Evolutionary conservation across 2,888 invertebrate genomes (phyloP).

Genomic region (Pterostichus niger): DNA sequence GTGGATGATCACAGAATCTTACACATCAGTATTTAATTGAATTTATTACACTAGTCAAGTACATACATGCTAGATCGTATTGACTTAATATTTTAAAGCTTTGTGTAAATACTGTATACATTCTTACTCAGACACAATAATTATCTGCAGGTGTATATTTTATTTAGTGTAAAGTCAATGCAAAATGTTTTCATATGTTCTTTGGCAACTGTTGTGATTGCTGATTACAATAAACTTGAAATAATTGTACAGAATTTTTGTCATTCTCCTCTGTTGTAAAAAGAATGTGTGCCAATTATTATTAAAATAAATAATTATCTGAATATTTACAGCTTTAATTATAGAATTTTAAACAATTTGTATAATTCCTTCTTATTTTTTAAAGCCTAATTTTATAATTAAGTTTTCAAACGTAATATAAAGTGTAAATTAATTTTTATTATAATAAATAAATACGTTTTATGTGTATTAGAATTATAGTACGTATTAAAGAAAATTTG

Average conservation of each 20-base stretch:
- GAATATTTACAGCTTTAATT: slow-evolving; percentile 47
- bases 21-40: slow-evolving; percentile 74
- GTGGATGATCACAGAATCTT: slow-evolving; percentile 68
- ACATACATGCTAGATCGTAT: slow-evolving; percentile 69
- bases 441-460: too few relatives aligned
- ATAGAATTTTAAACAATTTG: slow-evolving; percentile 8
- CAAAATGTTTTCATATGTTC: slow-evolving; percentile 67
- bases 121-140: slow-evolving; percentile 69
- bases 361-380: slow-evolving; percentile 10
- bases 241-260: slow-evolving; percentile 75
- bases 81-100: slow-evolving; percentile 68
- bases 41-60: slow-evolving; percentile 70
- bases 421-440: too few relatives aligned
- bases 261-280: slow-evolving; percentile 75
- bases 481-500: too few relatives aligned
- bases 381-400: not conserved
- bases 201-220: slow-evolving; percentile 66
- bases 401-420: not conserved
- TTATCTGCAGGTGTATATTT: slow-evolving; percentile 68
- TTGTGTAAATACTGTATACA: slow-evolving; percentile 69
- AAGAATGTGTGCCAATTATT: slow-evolving; percentile 77
- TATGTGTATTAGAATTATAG: too few relatives aligned
- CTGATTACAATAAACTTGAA: slow-evolving; percentile 70
- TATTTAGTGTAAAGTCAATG: slow-evolving; percentile 68
- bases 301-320: slow-evolving; percentile 75